phyloP scores from a whole-genome alignment of 2,113 vertebrate genomes.

The Nettapus auritus region DNA sequence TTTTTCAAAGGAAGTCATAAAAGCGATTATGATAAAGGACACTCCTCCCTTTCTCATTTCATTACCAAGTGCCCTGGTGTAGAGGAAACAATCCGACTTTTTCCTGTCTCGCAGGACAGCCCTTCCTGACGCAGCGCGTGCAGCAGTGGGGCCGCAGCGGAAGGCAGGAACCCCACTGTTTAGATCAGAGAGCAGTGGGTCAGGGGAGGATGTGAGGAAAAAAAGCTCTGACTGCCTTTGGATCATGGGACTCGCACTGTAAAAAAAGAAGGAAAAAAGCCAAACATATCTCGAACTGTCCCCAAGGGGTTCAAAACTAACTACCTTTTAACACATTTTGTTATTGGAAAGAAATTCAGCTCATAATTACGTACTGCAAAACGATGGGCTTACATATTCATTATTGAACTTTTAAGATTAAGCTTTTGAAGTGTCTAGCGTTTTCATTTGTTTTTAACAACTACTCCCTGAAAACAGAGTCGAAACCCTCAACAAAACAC shows the following conservation, averaged over 20 bases:
- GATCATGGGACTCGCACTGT: background rate
- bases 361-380: background rate
- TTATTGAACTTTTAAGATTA: background rate
- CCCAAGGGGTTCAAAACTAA: background rate
- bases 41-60: conserved; percentile 52
- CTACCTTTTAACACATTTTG: background rate
- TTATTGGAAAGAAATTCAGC: background rate
- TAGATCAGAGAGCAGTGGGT: background rate
- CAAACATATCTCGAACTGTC: background rate
- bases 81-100: conserved; percentile 74
- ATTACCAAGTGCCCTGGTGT: conserved; percentile 52
- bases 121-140: conserved; percentile 41
- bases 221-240: background rate
- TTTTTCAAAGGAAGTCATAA: conserved; percentile 78
- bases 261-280: background rate
- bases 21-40: conserved; percentile 42
- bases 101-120: conserved; percentile 60
- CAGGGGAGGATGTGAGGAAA: conserved; percentile 11
- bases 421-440: background rate
- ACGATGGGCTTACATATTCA: too few species aligned
- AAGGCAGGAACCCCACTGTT: conserved; percentile 2
- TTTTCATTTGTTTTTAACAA: background rate
- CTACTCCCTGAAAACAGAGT: background rate
- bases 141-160: conserved; percentile 47
- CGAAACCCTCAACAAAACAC: background rate